These are phyloP conservation scores for Sebastes schlegelii DNA, from an alignment of 2,113 vertebrate genomes.

Conservation along the genomic window DNA sequence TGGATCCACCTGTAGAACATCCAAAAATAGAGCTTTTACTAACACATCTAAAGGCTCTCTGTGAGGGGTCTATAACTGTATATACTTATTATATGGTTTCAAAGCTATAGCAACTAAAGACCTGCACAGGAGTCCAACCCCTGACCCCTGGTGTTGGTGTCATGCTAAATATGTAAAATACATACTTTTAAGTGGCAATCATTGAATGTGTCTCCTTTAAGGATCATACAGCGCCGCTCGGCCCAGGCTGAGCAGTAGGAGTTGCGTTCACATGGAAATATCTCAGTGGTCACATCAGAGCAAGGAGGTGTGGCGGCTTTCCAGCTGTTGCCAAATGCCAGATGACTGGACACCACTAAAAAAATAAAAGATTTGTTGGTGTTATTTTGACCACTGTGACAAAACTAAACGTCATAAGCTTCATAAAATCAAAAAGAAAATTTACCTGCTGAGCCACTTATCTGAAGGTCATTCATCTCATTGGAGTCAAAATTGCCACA, in stretches of 20 bases:
- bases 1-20: slow-evolving; percentile 82
- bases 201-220: slow-evolving; percentile 82
- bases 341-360: slow-evolving; percentile 60
- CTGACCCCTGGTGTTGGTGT: background rate
- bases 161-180: background rate
- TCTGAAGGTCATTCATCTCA: too few species aligned
- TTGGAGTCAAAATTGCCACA: slow-evolving; percentile 89
- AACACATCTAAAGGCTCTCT: background rate
- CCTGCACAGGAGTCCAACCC: background rate
- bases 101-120: background rate
- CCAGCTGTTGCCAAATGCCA: slow-evolving; percentile 90
- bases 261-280: slow-evolving; percentile 86
- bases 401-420: background rate
- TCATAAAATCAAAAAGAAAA: background rate
- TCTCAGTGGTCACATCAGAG: slow-evolving; percentile 81
- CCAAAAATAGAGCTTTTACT: background rate
- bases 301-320: slow-evolving; percentile 82
- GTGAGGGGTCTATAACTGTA: background rate
- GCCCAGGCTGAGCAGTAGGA: slow-evolving; percentile 89
- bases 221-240: slow-evolving; percentile 85
- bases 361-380: background rate
- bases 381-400: background rate
- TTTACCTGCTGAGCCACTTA: too few species aligned
- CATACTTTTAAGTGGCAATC: slow-evolving; percentile 86
- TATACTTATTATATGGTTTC: background rate